Percentiles rank a stretch among this genome's conserved stretches.
These are phyloP conservation scores for Hyalella azteca DNA, from an alignment of 2,888 invertebrate genomes.

Conservation along the genomic window DNA sequence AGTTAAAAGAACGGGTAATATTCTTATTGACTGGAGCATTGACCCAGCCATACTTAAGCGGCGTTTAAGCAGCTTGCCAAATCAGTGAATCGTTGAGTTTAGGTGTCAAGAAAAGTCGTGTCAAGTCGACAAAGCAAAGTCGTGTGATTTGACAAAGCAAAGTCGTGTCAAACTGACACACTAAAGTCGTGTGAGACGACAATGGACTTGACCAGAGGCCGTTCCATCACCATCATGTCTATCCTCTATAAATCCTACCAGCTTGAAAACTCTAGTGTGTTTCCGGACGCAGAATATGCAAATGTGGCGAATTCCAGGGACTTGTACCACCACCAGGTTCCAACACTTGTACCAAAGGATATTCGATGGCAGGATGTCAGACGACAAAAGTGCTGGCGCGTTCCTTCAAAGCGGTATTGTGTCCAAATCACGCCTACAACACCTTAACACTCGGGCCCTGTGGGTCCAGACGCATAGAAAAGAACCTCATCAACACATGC, in stretches of 20 bases:
- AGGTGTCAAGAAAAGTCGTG: too few species aligned
- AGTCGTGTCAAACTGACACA: not conserved
- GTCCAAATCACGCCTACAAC: conserved; percentile 14
- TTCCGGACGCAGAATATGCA: not conserved
- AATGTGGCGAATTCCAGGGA: not conserved
- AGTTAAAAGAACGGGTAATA: too few species aligned
- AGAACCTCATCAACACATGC: conserved; percentile 2
- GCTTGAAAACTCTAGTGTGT: not conserved
- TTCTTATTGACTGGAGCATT: too few species aligned
- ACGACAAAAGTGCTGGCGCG: not conserved
- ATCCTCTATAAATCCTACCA: not conserved
- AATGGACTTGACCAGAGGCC: not conserved
- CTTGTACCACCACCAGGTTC: not conserved
- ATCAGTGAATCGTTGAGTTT: too few species aligned
- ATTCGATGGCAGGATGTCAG: not conserved
- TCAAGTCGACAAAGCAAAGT: not conserved
- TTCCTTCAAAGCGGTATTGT: not conserved
- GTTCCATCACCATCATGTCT: not conserved
- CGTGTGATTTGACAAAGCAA: not conserved
- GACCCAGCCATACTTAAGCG: too few species aligned
- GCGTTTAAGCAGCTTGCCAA: too few species aligned
- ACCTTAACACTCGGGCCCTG: not conserved
- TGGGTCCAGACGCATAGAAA: not conserved
- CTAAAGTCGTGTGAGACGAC: not conserved
- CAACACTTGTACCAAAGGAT: conserved; percentile 18